phyloP scores from a whole-genome alignment of 2,888 invertebrate genomes.

The Drosophila koepferae region DNA sequence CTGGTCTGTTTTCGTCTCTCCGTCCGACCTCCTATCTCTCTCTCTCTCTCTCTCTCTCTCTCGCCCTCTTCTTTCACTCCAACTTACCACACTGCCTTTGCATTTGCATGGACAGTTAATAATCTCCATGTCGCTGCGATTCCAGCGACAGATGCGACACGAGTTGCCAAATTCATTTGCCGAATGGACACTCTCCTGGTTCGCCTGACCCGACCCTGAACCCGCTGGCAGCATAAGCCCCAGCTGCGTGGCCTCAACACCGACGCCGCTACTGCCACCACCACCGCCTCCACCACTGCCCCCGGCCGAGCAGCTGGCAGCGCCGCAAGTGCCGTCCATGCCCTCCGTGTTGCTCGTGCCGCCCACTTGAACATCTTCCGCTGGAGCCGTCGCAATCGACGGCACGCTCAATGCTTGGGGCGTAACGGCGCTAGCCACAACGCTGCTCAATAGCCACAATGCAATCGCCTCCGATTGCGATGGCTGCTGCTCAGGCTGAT shows the following conservation, averaged over 20 bases:
- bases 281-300: not conserved
- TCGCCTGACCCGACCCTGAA: constrained; percentile 5
- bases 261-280: not conserved
- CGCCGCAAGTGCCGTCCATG: not conserved
- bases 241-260: constrained; percentile 13
- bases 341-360: not conserved
- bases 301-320: not conserved
- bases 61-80: too few relatives aligned
- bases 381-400: constrained; percentile 1
- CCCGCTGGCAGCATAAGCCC: constrained; percentile 3
- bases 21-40: too few relatives aligned
- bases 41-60: too few relatives aligned
- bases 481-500: too few relatives aligned
- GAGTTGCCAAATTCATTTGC: constrained; percentile 76
- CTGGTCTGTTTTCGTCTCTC: not conserved
- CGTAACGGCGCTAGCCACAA: constrained; percentile 28
- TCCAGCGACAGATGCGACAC: constrained; percentile 84
- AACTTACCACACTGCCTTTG: constrained; percentile 83
- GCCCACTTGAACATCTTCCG: not conserved
- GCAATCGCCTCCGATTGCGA: constrained; percentile 48
- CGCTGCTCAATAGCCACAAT: constrained; percentile 69
- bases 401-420: not conserved
- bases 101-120: constrained; percentile 83
- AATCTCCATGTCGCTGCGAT: constrained; percentile 77
- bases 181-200: constrained; percentile 70